Evolutionary conservation across 2,888 invertebrate genomes (phyloP).

Genomic region (Pollenia griseotomentosa): DNA sequence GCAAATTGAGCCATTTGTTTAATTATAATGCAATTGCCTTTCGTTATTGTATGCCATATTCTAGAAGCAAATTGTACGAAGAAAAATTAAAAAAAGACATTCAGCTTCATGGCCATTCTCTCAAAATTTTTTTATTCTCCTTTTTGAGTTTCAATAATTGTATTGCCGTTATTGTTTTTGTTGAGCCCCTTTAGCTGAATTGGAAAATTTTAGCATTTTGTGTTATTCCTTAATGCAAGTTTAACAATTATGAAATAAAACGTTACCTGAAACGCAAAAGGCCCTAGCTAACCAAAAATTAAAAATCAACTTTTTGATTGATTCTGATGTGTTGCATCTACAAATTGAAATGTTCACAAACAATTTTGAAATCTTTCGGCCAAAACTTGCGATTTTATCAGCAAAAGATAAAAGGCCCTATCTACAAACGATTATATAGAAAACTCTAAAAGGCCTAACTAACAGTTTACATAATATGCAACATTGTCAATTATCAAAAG

Average conservation of each 20-base stretch:
- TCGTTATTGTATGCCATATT: not conserved
- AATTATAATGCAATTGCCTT: conserved; percentile 48
- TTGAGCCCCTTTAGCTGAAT: not conserved
- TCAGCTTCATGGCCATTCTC: not conserved
- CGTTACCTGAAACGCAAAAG: too few species aligned
- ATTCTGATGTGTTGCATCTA: too few species aligned
- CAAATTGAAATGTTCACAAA: too few species aligned
- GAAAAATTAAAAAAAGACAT: not conserved
- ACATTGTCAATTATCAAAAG: too few species aligned
- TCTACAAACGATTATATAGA: too few species aligned
- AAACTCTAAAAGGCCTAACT: too few species aligned
- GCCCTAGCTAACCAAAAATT: not conserved
- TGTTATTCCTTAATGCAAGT: conserved; percentile 37
- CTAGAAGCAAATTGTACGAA: not conserved
- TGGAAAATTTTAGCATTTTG: conserved; percentile 6
- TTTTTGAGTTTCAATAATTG: too few species aligned
- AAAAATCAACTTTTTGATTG: too few species aligned
- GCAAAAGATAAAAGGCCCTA: too few species aligned
- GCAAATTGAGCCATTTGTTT: conserved; percentile 35
- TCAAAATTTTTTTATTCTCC: not conserved
- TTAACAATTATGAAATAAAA: not conserved
- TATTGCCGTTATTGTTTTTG: not conserved
- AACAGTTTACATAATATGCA: too few species aligned
- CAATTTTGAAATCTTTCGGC: too few species aligned
- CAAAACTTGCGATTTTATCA: too few species aligned